Percentiles rank a stretch among this genome's conserved stretches.
phyloP scores from a whole-genome alignment of 2,888 invertebrate genomes.

The Thecophora atra region DNA sequence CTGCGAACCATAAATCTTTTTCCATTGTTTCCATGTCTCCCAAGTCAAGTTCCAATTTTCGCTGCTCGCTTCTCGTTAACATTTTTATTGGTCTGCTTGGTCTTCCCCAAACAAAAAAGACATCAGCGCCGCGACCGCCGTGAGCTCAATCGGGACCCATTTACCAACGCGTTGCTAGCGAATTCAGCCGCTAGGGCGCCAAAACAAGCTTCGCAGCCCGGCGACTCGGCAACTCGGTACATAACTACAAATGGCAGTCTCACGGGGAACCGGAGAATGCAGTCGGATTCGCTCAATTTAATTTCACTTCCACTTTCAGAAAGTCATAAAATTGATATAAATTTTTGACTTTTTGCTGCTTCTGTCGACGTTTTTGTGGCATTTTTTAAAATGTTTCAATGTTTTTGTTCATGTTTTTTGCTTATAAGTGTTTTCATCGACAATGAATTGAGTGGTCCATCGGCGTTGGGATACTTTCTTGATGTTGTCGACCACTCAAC shows the following conservation, averaged over 20 bases:
- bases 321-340: slow-evolving; percentile 20
- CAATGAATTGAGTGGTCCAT: too few relatives aligned
- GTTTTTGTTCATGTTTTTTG: too few relatives aligned
- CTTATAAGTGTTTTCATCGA: too few relatives aligned
- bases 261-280: slow-evolving; percentile 10
- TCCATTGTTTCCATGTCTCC: slow-evolving; percentile 12
- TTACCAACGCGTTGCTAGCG: not conserved
- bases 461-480: too few relatives aligned
- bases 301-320: slow-evolving; percentile 25
- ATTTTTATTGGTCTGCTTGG: slow-evolving; percentile 1
- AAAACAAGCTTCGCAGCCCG: too few relatives aligned
- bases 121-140: not conserved
- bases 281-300: slow-evolving; percentile 11
- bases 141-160: not conserved
- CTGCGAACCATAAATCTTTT: slow-evolving; percentile 11
- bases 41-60: slow-evolving; percentile 15
- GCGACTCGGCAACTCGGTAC: too few relatives aligned
- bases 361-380: not conserved
- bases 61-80: slow-evolving; percentile 1
- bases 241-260: not conserved
- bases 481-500: too few relatives aligned
- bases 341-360: slow-evolving; percentile 6
- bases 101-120: not conserved
- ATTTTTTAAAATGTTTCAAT: too few relatives aligned
- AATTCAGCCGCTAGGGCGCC: too few relatives aligned